phyloP scores from a whole-genome alignment of 1,140 invertebrate species.

The Platyura marginata region DNA sequence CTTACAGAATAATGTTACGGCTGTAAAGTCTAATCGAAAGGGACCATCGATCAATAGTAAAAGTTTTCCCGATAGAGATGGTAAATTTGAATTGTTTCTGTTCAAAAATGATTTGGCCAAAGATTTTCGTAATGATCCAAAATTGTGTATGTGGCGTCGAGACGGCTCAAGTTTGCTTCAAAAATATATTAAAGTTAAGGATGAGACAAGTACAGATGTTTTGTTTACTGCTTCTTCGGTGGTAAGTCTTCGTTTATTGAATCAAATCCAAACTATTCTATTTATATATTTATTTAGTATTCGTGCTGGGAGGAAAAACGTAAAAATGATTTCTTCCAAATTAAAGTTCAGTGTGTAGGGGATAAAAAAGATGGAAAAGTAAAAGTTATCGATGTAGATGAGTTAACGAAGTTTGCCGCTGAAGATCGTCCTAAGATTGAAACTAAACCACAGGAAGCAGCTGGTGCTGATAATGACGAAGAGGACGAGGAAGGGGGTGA shows the following conservation, averaged over 20 bases:
- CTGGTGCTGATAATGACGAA: neutral
- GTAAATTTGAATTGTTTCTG: neutral
- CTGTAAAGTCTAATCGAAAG: too few species aligned
- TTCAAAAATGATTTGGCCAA: conserved; percentile 1
- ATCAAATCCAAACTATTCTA: neutral
- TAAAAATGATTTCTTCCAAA: neutral
- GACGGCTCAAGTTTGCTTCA: neutral
- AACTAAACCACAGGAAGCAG: neutral
- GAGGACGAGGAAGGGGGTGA: neutral
- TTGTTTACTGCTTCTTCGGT: neutral
- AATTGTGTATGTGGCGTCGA: conserved; percentile 1
- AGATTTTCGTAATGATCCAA: neutral
- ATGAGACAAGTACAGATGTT: neutral
- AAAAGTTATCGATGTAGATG: neutral
- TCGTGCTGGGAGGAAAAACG: conserved; percentile 1
- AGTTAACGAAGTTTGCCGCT: neutral
- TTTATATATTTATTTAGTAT: neutral
- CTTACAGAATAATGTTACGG: too few species aligned
- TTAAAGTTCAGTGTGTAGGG: neutral
- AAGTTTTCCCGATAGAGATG: neutral
- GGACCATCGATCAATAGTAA: neutral
- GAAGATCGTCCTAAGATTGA: neutral
- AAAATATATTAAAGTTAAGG: neutral
- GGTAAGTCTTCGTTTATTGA: neutral
- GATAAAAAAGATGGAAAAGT: neutral